Percentiles rank a stretch among this genome's conserved stretches.
phyloP scores from a whole-genome alignment of 2,113 vertebrate genomes.

The Ameiurus melas region DNA sequence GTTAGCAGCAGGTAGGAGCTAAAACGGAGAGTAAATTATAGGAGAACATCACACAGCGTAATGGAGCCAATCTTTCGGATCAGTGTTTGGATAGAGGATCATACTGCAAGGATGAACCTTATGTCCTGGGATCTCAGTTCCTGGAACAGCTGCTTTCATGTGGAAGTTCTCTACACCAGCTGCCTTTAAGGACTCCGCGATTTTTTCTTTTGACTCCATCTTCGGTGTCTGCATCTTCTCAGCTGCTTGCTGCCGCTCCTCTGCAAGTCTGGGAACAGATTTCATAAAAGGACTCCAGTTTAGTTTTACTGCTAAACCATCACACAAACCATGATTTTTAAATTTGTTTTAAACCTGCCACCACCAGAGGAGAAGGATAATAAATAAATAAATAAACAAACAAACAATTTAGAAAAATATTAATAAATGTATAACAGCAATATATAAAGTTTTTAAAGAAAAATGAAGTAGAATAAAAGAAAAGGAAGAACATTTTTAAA shows the following conservation, averaged over 20 bases:
- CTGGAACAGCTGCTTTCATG: conserved; percentile 90
- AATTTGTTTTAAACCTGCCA: no score
- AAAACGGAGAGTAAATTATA: background rate
- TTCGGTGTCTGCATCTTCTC: conserved; percentile 61
- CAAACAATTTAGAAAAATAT: no score
- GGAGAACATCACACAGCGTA: background rate
- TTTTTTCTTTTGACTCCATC: conserved; percentile 37
- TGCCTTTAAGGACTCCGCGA: conserved; percentile 75
- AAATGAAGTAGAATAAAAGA: no score
- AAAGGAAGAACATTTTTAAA: no score
- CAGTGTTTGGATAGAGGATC: background rate
- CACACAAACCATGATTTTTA: background rate
- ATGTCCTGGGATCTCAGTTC: conserved; percentile 89
- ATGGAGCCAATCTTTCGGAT: background rate
- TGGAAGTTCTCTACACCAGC: conserved; percentile 82
- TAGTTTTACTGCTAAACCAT: background rate
- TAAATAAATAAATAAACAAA: no score
- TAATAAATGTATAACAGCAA: no score
- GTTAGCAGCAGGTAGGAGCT: background rate
- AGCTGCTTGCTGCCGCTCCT: conserved; percentile 77
- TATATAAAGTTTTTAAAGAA: no score
- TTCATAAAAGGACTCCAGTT: background rate
- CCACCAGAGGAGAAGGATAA: no score
- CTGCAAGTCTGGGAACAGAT: conserved; percentile 73
- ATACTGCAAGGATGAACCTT: conserved; percentile 20